Conservation (phyloP, 2,888 invertebrate genomes). For the Trichopoda pennipes region DNA sequence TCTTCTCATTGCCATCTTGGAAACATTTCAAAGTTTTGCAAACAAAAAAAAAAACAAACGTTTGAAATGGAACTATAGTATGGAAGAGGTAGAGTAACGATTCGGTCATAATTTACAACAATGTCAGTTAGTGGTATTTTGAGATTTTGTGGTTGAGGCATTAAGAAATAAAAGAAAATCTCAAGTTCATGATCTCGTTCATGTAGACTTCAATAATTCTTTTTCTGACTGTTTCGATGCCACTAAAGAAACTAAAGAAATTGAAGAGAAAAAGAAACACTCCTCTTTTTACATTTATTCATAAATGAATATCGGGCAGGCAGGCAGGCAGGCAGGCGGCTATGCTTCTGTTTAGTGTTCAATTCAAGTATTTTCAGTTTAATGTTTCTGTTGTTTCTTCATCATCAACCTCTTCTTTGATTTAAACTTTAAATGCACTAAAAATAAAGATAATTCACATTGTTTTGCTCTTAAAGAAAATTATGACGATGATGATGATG, state of each 20-base stretch:
- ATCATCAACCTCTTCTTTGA: conserved; percentile 1
- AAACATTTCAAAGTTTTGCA: conserved; percentile 18
- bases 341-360: conserved; percentile 62
- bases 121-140: conserved; percentile 61
- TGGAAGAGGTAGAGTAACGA: background rate
- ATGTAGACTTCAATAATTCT: conserved; percentile 56
- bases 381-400: background rate
- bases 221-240: background rate
- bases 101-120: conserved; percentile 58
- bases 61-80: too few relatives aligned
- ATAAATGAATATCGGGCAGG: conserved; percentile 1
- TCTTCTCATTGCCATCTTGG: conserved; percentile 53
- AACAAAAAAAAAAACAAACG: too few relatives aligned
- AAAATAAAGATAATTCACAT: conserved; percentile 43
- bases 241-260: background rate
- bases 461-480: conserved; percentile 21
- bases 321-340: conserved; percentile 59
- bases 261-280: conserved; percentile 37
- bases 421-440: background rate
- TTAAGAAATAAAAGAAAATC: conserved; percentile 64
- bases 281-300: conserved; percentile 50
- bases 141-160: conserved; percentile 47
- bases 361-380: conserved; percentile 5
- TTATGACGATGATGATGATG: conserved; percentile 6
- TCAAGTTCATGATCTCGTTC: conserved; percentile 74